A percentile compares a stretch with the other conserved stretches of the same genome.
These are phyloP conservation scores for Polyergus mexicanus DNA, from an alignment of 1,140 invertebrate species.

Conservation along the genomic window DNA sequence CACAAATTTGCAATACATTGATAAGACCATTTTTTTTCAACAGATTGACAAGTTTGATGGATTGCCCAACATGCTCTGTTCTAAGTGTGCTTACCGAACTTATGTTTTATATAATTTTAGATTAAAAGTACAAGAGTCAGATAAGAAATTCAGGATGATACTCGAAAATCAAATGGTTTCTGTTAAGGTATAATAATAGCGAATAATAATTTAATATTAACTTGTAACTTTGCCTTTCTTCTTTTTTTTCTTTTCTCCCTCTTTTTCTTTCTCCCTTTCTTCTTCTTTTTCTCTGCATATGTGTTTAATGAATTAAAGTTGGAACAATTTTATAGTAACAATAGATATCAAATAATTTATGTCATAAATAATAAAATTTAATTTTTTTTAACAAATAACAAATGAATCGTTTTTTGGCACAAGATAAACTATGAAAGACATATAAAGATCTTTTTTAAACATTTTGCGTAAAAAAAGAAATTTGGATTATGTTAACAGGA, in stretches of 20 bases:
- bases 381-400: too few species aligned
- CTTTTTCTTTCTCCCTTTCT: neutral
- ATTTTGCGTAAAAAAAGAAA: too few species aligned
- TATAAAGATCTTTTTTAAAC: too few species aligned
- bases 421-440: too few species aligned
- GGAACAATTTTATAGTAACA: too few species aligned
- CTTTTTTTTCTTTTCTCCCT: too few species aligned
- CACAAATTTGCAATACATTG: slow-evolving; percentile 1
- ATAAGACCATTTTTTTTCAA: slow-evolving; percentile 38
- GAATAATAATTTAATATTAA: slow-evolving; percentile 9
- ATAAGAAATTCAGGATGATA: slow-evolving; percentile 81
- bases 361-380: too few species aligned
- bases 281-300: neutral
- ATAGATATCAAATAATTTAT: too few species aligned
- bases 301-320: neutral
- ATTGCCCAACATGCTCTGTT: slow-evolving; percentile 81
- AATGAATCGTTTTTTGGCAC: too few species aligned
- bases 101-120: slow-evolving; percentile 82
- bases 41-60: slow-evolving; percentile 82
- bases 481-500: too few species aligned
- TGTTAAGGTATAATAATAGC: slow-evolving; percentile 53
- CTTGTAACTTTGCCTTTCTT: neutral
- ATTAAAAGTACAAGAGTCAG: slow-evolving; percentile 81
- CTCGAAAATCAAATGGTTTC: slow-evolving; percentile 68
- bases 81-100: slow-evolving; percentile 83